Conservation (phyloP, 2,797 vertebrate genomes). For the Lepidocolaptes lacrymiger region DNA sequence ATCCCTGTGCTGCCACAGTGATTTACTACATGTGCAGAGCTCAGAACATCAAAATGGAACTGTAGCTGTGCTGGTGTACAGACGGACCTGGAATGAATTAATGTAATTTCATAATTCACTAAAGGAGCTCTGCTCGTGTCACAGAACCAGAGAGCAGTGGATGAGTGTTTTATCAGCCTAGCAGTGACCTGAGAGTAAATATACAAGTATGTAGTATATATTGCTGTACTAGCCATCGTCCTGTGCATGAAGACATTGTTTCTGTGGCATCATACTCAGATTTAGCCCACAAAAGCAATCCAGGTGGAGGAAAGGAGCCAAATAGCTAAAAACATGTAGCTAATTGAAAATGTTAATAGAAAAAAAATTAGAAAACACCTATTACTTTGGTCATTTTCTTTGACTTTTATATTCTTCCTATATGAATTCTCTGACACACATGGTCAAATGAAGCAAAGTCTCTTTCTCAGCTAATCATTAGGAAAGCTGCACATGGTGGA, state of each 20-base stretch:
- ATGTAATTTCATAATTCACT: constrained; percentile 19
- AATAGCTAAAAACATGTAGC: neutral
- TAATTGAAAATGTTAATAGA: neutral
- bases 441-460: neutral
- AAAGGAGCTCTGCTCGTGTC: neutral
- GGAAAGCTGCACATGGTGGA: neutral
- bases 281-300: neutral
- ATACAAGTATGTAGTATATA: neutral
- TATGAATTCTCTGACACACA: neutral
- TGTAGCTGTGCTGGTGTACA: constrained; percentile 3
- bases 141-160: neutral
- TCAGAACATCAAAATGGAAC: constrained; percentile 27
- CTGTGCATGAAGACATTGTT: neutral
- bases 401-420: neutral
- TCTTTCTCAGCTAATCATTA: neutral
- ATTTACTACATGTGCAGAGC: constrained; percentile 40
- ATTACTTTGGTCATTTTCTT: neutral
- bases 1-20: constrained; percentile 13
- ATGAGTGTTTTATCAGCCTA: neutral
- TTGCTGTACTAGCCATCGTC: neutral
- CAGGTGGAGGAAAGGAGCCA: neutral
- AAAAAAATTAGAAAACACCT: neutral
- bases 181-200: neutral
- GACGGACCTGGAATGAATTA: constrained; percentile 32
- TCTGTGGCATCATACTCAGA: neutral